A percentile compares a stretch with the other conserved stretches of the same genome.
Conservation (phyloP, 2,888 invertebrate species). For the Ctenicera cuprea region DNA sequence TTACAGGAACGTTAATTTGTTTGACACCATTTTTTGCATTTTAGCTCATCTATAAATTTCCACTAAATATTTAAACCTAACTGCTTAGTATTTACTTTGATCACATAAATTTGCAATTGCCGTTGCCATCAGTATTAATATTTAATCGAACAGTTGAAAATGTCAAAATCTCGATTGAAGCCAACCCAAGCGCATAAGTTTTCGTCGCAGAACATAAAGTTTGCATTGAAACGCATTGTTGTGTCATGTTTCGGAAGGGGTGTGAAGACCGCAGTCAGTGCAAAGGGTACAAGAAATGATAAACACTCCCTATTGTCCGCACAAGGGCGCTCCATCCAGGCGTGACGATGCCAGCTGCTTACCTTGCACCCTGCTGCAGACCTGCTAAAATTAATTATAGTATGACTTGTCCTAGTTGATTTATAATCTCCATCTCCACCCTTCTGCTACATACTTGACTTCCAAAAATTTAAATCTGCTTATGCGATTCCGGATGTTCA, state of each 20-base stretch:
- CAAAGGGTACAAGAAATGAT: slow-evolving; percentile 58
- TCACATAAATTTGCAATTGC: slow-evolving; percentile 48
- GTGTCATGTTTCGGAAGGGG: slow-evolving; percentile 57
- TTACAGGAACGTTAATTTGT: too few species aligned
- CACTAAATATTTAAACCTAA: slow-evolving; percentile 32
- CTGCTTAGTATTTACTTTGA: slow-evolving; percentile 45
- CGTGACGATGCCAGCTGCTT: slow-evolving; percentile 61
- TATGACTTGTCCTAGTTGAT: slow-evolving; percentile 56
- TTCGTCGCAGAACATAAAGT: slow-evolving; percentile 60
- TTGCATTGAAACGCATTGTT: slow-evolving; percentile 57
- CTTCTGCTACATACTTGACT: slow-evolving; percentile 47
- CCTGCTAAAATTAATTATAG: slow-evolving; percentile 60
- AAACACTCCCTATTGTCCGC: slow-evolving; percentile 55
- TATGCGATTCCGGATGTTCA: slow-evolving; percentile 7
- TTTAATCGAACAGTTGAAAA: slow-evolving; percentile 54
- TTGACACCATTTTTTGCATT: too few species aligned
- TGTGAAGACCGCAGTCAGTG: slow-evolving; percentile 58
- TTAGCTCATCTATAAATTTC: background rate
- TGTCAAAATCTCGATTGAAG: slow-evolving; percentile 55
- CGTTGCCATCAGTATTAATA: slow-evolving; percentile 41
- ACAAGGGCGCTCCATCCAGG: slow-evolving; percentile 56
- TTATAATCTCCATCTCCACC: slow-evolving; percentile 46
- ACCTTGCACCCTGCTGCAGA: slow-evolving; percentile 56
- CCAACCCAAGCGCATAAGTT: slow-evolving; percentile 56
- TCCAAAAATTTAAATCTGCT: slow-evolving; percentile 38